Percentiles rank a stretch among this genome's conserved stretches.
Conservation (phyloP, 1,140 invertebrate species). For the Thaumetopoea pityocampa region DNA sequence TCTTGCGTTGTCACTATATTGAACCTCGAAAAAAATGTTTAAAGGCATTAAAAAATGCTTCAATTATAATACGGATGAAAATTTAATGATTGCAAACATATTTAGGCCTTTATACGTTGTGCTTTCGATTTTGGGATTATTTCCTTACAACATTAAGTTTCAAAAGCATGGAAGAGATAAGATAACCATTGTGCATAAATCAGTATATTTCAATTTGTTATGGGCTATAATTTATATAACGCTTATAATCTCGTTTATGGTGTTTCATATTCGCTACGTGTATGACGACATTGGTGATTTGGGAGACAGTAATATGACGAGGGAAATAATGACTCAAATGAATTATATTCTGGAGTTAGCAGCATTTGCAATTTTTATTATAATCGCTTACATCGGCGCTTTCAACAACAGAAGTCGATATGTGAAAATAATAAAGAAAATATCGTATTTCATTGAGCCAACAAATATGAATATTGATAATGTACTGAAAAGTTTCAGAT, state of each 20-base stretch:
- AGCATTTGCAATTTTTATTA: conserved; percentile 27
- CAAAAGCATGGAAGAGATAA: conserved; percentile 25
- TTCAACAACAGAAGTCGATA: conserved; percentile 39
- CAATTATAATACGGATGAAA: not conserved
- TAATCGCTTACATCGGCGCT: conserved; percentile 31
- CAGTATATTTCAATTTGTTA: conserved; percentile 46
- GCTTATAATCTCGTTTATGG: conserved; percentile 29
- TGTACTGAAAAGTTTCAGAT: conserved; percentile 24
- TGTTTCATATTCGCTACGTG: conserved; percentile 34
- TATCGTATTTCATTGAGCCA: conserved; percentile 26
- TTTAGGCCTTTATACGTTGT: conserved; percentile 45
- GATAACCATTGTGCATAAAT: conserved; percentile 32
- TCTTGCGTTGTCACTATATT: not conserved
- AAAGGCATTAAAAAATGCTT: conserved; percentile 20
- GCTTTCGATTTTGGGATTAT: conserved; percentile 37
- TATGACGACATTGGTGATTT: conserved; percentile 27
- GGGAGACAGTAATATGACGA: conserved; percentile 30
- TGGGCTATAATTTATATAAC: conserved; percentile 29
- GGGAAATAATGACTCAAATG: conserved; percentile 37
- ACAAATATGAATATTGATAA: conserved; percentile 18
- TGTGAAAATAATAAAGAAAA: conserved; percentile 40
- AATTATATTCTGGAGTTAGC: conserved; percentile 50
- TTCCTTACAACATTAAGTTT: conserved; percentile 44
- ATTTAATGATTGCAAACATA: conserved; percentile 23
- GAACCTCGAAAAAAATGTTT: conserved; percentile 17